Evolutionary conservation across 2,113 vertebrate species (phyloP), one percentile per base, ranked within the genome.

Genomic region (Apaloderma vittatum): DNA sequence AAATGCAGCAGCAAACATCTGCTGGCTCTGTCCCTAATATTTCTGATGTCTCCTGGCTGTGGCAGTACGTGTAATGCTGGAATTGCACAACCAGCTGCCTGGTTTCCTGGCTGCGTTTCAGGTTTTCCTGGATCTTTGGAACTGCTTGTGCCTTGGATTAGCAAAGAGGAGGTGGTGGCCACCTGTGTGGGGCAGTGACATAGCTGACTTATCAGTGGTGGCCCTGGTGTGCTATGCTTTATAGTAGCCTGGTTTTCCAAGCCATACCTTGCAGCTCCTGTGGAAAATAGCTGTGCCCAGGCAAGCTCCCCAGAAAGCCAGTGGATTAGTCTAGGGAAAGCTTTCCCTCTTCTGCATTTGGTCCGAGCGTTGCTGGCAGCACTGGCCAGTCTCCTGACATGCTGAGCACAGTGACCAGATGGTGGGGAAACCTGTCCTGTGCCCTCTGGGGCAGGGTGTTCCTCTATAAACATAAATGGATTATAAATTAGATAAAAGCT

Each of bases 161-260:
- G 45, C n/a, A 48, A 17, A 34, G 62, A 81, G 43, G 34, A 54
- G 23, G 3, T 30, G 67, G 37, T 86, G 85, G 29, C 40, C 30
- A 15, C 23, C 32, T 21, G 12, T 3, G 16, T 65, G 83, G 34
- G 48, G 18, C 49, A n/a, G 49, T 36, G 89, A 36, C 34, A 63
- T n/a, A 70, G 52, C 36, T 13, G 43, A 32, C 10, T 49, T 70
- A 2, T 4, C 3, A 4, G 22, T 26, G 67, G 8, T 65, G 34
- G 16, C 52, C 23, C 5, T 21, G 24, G 27, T 27, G 8, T 51
- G n/a, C 59, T 76, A 29, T 0, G 16, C 32, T 6, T 1, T 2
- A 0, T 0, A 8, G 29, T 55, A 57, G 46, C 61, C 11, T 77
- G 61, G 12, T 29, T 68, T 74, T 45, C 15, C 19, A 57, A 46